Base-by-base conservation (phyloP, 2,888 invertebrate species). In the Pristionchus japonicus region DNA sequence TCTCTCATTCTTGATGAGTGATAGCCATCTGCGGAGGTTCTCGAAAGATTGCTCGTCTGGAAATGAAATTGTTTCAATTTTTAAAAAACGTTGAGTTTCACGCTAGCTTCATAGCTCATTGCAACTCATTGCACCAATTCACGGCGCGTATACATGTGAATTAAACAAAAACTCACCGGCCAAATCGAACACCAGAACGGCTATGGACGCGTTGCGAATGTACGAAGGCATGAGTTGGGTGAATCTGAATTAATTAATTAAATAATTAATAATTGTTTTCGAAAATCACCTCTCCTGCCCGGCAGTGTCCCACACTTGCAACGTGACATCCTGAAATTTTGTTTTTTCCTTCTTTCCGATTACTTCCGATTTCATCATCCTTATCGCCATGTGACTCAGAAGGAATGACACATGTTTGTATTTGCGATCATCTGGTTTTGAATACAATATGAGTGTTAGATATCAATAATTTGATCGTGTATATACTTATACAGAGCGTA, bases 281-380 rank as follows among this genome's bases (percentile, higher is more conserved):
- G 23, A 37, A 40, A 43, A 47, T 77, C 43, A 77, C 77, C 77
- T 83, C 77, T 92, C 91, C 70, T 92, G 91, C 0, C 91, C 91
- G 9, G 91, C 91, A 1, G 91, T 92, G 70, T 92, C 91, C 91
- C 91, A 92, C 0, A 92, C 49, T 86, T 92, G 91, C 1, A 92
- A 89, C 1, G 90, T 90, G 52, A 91, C 89, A 3, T 90, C 88
- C 90, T 91, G 82, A 70, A 91, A 89, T 17, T 49, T 23, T 31
- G 34, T 9, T 67, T 4, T 17, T 57, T 23, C n/a, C n/a, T n/a
- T 57, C 23, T n/a, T n/a, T 3, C 52, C 52, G 20, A 4, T n/a
- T 23, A 57, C 57, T 57, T 57, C 57, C 57, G 7, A 57, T 57
- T 57, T 57, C 57, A 57, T 57, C 57, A 57, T 57, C 23, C 57